These are phyloP conservation scores for Coelopa frigida DNA, from an alignment of 1,140 invertebrate species.

Conservation along the genomic window DNA sequence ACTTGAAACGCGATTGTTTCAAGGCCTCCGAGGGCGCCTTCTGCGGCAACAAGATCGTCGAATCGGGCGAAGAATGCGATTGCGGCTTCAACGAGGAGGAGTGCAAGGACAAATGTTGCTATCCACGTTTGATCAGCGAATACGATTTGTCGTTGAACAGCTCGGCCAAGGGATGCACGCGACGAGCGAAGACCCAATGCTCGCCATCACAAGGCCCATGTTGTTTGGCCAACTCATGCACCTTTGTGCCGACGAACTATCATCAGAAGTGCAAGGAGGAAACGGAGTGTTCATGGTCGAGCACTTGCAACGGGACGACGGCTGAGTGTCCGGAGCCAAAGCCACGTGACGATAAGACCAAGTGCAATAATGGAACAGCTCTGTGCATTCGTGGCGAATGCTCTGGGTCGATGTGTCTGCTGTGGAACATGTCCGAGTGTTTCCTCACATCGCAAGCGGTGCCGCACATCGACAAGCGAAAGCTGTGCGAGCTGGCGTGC, in stretches of 20 bases:
- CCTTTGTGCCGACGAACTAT: conserved; percentile 61
- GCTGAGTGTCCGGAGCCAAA: conserved; percentile 77
- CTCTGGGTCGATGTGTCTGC: conserved; percentile 88
- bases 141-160: conserved; percentile 61
- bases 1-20: conserved; percentile 94
- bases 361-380: conserved; percentile 76
- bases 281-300: conserved; percentile 80
- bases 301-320: conserved; percentile 76
- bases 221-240: conserved; percentile 74
- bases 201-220: conserved; percentile 96
- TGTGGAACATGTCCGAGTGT: conserved; percentile 91
- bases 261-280: conserved; percentile 71
- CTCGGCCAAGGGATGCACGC: conserved; percentile 70
- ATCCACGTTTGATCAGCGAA: conserved; percentile 70
- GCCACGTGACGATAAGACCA: conserved; percentile 71
- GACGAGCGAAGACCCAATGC: conserved; percentile 73
- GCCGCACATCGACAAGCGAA: conserved; percentile 72
- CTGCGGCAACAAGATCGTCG: conserved; percentile 98
- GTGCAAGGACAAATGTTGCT: conserved; percentile 91
- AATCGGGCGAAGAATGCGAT: conserved; percentile 96
- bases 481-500: conserved; percentile 93
- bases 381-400: conserved; percentile 93
- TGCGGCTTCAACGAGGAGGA: conserved; percentile 94
- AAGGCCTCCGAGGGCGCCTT: conserved; percentile 84
- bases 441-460: conserved; percentile 82